Conservation (phyloP, 2,113 vertebrate genomes). For the Myocastor coypus region DNA sequence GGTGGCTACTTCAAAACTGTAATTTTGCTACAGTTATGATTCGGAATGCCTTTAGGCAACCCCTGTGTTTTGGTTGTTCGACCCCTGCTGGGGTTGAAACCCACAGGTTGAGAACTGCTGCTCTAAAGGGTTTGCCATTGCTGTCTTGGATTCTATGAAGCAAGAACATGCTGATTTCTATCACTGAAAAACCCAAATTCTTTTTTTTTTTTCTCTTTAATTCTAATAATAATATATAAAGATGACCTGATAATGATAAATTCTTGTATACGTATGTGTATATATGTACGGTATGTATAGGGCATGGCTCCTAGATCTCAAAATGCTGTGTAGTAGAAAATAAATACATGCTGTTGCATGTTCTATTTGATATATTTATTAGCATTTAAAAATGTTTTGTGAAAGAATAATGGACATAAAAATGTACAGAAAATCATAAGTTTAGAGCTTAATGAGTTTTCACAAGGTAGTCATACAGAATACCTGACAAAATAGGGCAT, state of each 20-base stretch:
- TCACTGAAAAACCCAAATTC: background rate
- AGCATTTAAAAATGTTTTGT: background rate
- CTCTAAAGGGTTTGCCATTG: background rate
- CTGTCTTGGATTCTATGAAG: background rate
- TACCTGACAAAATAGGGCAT: too few relatives aligned
- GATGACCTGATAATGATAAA: background rate
- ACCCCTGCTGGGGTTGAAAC: too few relatives aligned
- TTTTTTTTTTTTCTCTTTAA: background rate
- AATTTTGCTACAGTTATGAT: too few relatives aligned
- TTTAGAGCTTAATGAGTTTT: slow-evolving; percentile 13
- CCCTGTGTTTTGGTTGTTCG: too few relatives aligned
- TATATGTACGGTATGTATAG: background rate
- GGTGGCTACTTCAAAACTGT: too few relatives aligned
- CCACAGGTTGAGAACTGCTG: too few relatives aligned
- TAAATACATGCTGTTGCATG: background rate
- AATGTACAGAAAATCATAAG: background rate
- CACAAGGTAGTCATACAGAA: background rate
- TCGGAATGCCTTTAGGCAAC: too few relatives aligned
- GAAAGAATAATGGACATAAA: slow-evolving; percentile 22
- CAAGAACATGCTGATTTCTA: background rate
- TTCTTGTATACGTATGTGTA: background rate
- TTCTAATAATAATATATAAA: background rate
- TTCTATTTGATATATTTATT: background rate
- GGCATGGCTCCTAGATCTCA: slow-evolving; percentile 8
- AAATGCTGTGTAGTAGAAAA: slow-evolving; percentile 19